Base-by-base conservation (phyloP, 2,797 vertebrate genomes). In the Gila robusta region DNA sequence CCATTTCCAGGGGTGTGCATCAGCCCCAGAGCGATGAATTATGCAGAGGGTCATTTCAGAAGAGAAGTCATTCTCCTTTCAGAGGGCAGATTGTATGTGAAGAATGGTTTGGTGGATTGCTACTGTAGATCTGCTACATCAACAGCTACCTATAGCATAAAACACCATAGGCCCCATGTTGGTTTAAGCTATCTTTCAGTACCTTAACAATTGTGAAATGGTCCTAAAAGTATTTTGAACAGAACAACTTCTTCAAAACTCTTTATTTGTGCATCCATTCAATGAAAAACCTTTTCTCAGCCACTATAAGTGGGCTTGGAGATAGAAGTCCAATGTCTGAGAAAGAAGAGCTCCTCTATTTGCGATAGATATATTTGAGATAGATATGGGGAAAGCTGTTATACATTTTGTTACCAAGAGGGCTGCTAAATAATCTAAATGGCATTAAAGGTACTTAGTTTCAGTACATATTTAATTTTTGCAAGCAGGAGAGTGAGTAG, bases 11-110 rank as follows among this genome's bases (percentile, higher is more conserved):
- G 74, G 73, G 26, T 28, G 67, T 35, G 52, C 26, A 64, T 49
- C 44, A 83, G 72, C 52, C 74, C 12, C 49, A 35, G 49, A 47
- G 32, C 44, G 2, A 69, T 84, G 70, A 81, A 85, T 78, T 56
- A 70, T 81, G 64, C 41, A 71, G 41, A 64, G 54, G 80, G 80
- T 81, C 64, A 70, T 82, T 82, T 82, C 35, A 64, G 71, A 76
- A 69, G 44, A 16, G 49, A 81, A 71, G 26, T 32, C 56, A 56
- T 85, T 64, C 32, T 56, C n/a, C 49, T 52, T 62, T 81, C 23
- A 72, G 21, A 44, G 59, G 81, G 21, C 56, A 47, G 81, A 62
- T 21, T 52, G 78, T 39, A 35, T 49, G 62, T 64, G 37, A 39
- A 56, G 35, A 83, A 49, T 11, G 14, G 59, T 78, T 59, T 28